Conservation (phyloP, 2,113 vertebrate genomes). For the Puntigrus tetrazona region DNA sequence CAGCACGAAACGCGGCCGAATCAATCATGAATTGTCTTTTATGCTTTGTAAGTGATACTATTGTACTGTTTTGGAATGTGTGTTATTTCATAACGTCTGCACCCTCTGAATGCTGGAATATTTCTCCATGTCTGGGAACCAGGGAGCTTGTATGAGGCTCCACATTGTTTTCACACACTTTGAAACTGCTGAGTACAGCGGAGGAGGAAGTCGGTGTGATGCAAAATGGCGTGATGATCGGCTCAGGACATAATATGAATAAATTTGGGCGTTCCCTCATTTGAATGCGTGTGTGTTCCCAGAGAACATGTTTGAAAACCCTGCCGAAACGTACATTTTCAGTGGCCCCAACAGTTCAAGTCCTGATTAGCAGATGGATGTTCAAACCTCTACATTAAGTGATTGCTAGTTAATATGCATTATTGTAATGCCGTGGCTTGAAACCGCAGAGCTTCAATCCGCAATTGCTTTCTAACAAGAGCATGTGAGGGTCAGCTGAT, state of each 20-base stretch:
- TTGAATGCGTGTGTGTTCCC: not conserved
- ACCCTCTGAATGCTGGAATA: slow-evolving; percentile 58
- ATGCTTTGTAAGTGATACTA: slow-evolving; percentile 27
- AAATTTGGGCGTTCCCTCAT: not conserved
- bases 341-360: not conserved
- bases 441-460: slow-evolving; percentile 5
- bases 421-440: not conserved
- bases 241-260: slow-evolving; percentile 41
- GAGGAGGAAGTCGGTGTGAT: slow-evolving; percentile 31
- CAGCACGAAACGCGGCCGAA: slow-evolving; percentile 7
- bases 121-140: slow-evolving; percentile 52
- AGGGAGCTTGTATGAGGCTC: slow-evolving; percentile 51
- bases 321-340: not conserved
- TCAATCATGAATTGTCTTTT: slow-evolving; percentile 27
- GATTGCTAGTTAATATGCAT: not conserved
- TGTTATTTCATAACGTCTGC: slow-evolving; percentile 39
- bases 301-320: not conserved
- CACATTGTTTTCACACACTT: slow-evolving; percentile 52
- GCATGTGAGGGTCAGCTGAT: slow-evolving; percentile 75
- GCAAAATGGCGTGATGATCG: slow-evolving; percentile 42
- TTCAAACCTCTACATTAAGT: not conserved
- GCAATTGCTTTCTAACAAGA: slow-evolving; percentile 40
- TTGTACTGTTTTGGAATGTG: slow-evolving; percentile 52
- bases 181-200: slow-evolving; percentile 48
- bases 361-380: not conserved